Base-by-base conservation (phyloP, 2,113 vertebrate genomes). In the Xyliphius kryptos region DNA sequence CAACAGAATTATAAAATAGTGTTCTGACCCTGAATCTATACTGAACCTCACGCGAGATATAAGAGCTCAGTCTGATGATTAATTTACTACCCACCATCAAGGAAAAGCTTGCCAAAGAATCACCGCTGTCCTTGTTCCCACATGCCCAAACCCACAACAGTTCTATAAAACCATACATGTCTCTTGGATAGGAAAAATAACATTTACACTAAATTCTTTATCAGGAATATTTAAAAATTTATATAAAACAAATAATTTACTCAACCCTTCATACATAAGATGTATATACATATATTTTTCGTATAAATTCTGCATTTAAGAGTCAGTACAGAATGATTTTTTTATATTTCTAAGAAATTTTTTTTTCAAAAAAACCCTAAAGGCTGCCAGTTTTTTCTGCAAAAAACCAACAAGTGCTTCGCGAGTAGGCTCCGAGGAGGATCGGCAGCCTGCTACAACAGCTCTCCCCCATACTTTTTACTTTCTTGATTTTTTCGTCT, bases 61-160 rank as follows among this genome's bases (percentile, higher is more conserved):
- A 16, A 40, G 53, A 19, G 40, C 15, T 40, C 5, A 53, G 48
- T 26, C 1, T 43, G 19, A 22, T 40, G 59, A 41, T 44, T 49
- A 32, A 53, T 46, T 14, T 44, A 56, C 57, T 44, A 56, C 68
- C 62, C 54, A 70, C 50, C 15, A 54, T 14, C 56, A 66, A 12
- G 21, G 40, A 32, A 54, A 54, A 60, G 50, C 44, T 61, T 60
- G 47, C 47, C 56, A 52, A 56, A 36, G n/a, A 32, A 53, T 17
- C 63, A 37, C 38, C 20, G 63, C 51, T 38, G 64, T 56, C 61
- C 32, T 66, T 56, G 36, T 56, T 57, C 62, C 17, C 68, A 66
- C 62, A 60, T 13, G 22, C 20, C 22, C 58, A 19, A 26, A n/a
- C 46, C 21, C 32, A 53, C 38, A 56, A 37, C 40, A 44, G 38